These are phyloP conservation scores for Rhynchophorus ferrugineus DNA, from an alignment of 1,140 invertebrate genomes.

Conservation along the genomic window DNA sequence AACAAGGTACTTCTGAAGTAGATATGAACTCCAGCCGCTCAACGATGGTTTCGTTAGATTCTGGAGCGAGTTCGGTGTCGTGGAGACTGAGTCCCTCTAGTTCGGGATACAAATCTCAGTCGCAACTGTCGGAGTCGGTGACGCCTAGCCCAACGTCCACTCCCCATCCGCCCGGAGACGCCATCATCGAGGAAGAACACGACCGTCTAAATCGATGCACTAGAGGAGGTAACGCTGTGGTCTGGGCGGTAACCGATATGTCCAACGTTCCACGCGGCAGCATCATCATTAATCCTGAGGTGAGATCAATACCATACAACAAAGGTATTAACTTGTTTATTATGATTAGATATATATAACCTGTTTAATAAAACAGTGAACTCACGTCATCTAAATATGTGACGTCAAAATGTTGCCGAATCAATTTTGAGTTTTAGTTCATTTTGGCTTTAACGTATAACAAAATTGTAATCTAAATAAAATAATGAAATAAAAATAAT, in stretches of 20 bases:
- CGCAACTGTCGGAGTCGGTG: slow-evolving; percentile 64
- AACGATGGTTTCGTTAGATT: slow-evolving; percentile 50
- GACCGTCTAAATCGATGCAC: slow-evolving; percentile 11
- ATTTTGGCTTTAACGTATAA: no score
- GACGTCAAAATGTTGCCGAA: no score
- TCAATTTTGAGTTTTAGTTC: no score
- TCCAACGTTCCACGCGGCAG: slow-evolving; percentile 74
- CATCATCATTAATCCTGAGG: slow-evolving; percentile 78
- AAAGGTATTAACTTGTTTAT: no score
- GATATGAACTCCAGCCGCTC: no score
- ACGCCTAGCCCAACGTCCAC: slow-evolving; percentile 62
- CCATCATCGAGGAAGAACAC: slow-evolving; percentile 16
- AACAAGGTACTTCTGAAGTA: slow-evolving; percentile 53
- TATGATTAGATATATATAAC: no score
- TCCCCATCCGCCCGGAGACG: slow-evolving; percentile 30
- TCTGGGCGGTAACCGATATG: slow-evolving; percentile 81
- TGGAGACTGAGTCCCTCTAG: slow-evolving; percentile 72
- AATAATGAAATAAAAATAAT: no score
- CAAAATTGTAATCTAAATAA: no score
- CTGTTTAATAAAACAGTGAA: no score
- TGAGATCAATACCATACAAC: slow-evolving; percentile 26
- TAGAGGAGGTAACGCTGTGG: slow-evolving; percentile 45
- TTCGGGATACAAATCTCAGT: slow-evolving; percentile 70
- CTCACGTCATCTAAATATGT: no score
- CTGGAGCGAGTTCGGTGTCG: slow-evolving; percentile 59